Percentiles rank a stretch among this genome's conserved stretches.
phyloP scores from a whole-genome alignment of 2,888 invertebrate species.

The Drosophila robusta region DNA sequence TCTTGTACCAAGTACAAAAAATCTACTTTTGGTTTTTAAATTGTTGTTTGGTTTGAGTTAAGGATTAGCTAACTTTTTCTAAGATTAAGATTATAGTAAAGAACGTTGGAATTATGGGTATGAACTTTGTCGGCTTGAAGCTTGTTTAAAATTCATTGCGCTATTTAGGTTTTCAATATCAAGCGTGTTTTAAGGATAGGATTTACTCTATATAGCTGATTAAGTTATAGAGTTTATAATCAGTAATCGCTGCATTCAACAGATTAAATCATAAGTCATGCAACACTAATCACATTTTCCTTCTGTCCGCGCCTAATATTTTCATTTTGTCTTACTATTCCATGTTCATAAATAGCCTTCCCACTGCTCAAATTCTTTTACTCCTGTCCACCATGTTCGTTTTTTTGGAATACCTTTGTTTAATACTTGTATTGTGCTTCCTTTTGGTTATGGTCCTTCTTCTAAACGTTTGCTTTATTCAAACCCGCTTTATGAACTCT shows the following conservation, averaged over 20 bases:
- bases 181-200: too few relatives aligned
- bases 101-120: too few relatives aligned
- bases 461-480: slow-evolving; percentile 6
- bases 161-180: too few relatives aligned
- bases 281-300: neutral
- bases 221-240: neutral
- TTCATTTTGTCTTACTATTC: neutral
- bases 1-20: too few relatives aligned
- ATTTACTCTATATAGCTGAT: too few relatives aligned
- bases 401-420: neutral
- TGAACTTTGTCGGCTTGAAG: too few relatives aligned
- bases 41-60: too few relatives aligned
- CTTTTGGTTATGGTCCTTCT: slow-evolving; percentile 44
- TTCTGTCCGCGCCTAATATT: neutral
- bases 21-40: too few relatives aligned
- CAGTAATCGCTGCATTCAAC: neutral
- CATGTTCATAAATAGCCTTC: neutral
- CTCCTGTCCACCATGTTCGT: neutral
- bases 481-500: slow-evolving; percentile 10
- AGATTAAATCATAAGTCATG: neutral
- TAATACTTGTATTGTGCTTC: neutral
- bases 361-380: neutral
- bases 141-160: too few relatives aligned
- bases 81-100: too few relatives aligned
- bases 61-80: too few relatives aligned